Evolutionary conservation across 2,797 vertebrate species (phyloP), one percentile per base, ranked within the genome.

Genomic region (Sternotherus odoratus): DNA sequence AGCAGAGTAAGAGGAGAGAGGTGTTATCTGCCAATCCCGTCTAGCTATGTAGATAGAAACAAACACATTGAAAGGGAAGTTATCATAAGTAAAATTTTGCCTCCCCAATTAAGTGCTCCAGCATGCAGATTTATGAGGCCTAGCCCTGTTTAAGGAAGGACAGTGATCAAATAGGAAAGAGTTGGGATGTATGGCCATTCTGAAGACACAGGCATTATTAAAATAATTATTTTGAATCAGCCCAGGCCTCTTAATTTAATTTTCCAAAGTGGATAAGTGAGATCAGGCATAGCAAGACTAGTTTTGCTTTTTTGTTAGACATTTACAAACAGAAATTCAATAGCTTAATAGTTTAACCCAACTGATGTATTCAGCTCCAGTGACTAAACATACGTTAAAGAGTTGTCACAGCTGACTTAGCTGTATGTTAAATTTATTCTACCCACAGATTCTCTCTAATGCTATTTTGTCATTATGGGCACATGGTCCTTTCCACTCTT

Each of bases 341-440:
- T 88, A 94, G 82, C 89, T 92, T 95, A 95, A 89, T 81, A 90
- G 88, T 96, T 96, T 94, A 96, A 89, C 92, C 90, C 96, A 96
- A 94, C 95, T 97, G 96, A 94, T 77, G 77, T 91, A 96, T 94
- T 96, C 94, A 93, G 89, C 95, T 95, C 88, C 96, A 93, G 15
- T n/a, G 94, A 87, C n/a, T 91, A 91, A 93, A 95, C 87, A 86
- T 2, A 85, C 74, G 81, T 95, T 94, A 95, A 95, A 95, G 91
- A 93, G 63, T 39, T 86, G 83, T 93, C 6, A 0, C 77, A 87
- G 94, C 86, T 90, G 91, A 86, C 89, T 94, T 88, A 39, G 91
- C 57, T 91, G 79, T 81, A 89, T 87, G 94, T 92, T 79, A 92
- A 80, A 66, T 94, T 96, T 91, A 54, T 94, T 94, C 86, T 86